These are phyloP conservation scores for Emmelina monodactyla DNA, from an alignment of 2,888 invertebrate genomes.

Conservation along the genomic window DNA sequence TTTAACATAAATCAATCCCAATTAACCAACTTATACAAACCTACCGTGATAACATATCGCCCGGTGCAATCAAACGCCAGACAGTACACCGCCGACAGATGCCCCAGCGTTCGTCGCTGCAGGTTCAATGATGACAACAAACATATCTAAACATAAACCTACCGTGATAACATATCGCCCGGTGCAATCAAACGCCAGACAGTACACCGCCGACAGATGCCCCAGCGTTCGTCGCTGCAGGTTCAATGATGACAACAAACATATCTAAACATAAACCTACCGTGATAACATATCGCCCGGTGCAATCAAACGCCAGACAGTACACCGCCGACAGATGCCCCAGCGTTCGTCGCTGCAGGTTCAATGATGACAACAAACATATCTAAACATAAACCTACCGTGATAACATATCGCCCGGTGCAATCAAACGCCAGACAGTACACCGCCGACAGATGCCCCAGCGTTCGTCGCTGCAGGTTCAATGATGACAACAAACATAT, in stretches of 20 bases:
- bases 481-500: constrained; percentile 70
- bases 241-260: constrained; percentile 70
- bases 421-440: constrained; percentile 96
- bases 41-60: constrained; percentile 87
- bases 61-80: constrained; percentile 93
- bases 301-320: constrained; percentile 93
- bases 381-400: constrained; percentile 72
- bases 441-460: constrained; percentile 96
- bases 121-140: constrained; percentile 71
- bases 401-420: constrained; percentile 89
- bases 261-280: too few relatives aligned
- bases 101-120: constrained; percentile 87
- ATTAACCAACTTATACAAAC: too few relatives aligned
- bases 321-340: constrained; percentile 98
- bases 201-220: constrained; percentile 97
- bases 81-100: constrained; percentile 97
- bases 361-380: constrained; percentile 70
- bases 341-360: constrained; percentile 80
- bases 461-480: constrained; percentile 78
- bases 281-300: constrained; percentile 90
- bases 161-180: constrained; percentile 92
- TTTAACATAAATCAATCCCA: too few relatives aligned
- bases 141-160: too few relatives aligned
- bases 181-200: constrained; percentile 91
- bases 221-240: constrained; percentile 86